Conservation (phyloP, 2,888 invertebrate genomes). For the Agrochola lychnidis region DNA sequence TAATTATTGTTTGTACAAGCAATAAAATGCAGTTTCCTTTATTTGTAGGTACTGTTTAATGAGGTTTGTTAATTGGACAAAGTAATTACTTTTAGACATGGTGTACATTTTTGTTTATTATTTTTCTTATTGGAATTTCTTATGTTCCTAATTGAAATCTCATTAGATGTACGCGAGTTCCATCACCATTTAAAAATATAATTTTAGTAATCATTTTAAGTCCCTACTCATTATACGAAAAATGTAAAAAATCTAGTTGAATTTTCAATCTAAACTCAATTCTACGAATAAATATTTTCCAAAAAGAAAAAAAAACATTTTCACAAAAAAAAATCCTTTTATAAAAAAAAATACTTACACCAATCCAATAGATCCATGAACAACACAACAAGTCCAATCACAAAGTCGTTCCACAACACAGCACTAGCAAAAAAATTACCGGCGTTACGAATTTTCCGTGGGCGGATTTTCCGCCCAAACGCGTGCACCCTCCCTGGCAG, state of each 20-base stretch:
- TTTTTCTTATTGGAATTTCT: background rate
- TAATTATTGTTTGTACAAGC: conserved; percentile 53
- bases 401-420: conserved; percentile 70
- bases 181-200: accelerated
- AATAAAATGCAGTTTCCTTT: conserved; percentile 43
- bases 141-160: background rate
- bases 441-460: conserved; percentile 60
- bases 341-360: conserved; percentile 58
- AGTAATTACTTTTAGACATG: conserved; percentile 9
- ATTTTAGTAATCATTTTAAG: background rate
- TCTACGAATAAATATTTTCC: accelerated
- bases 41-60: conserved; percentile 26
- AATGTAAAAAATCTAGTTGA: background rate
- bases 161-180: background rate
- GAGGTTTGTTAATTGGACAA: conserved; percentile 8
- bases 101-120: background rate
- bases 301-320: background rate
- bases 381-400: conserved; percentile 75
- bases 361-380: conserved; percentile 70
- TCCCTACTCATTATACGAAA: too few relatives aligned
- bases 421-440: conserved; percentile 58
- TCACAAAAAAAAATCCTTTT: background rate
- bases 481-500: conserved; percentile 77
- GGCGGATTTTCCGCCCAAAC: conserved; percentile 77
- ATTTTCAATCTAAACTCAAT: background rate